These are phyloP conservation scores for Melipona bicolor DNA, from an alignment of 2,888 invertebrate genomes.

Conservation along the genomic window DNA sequence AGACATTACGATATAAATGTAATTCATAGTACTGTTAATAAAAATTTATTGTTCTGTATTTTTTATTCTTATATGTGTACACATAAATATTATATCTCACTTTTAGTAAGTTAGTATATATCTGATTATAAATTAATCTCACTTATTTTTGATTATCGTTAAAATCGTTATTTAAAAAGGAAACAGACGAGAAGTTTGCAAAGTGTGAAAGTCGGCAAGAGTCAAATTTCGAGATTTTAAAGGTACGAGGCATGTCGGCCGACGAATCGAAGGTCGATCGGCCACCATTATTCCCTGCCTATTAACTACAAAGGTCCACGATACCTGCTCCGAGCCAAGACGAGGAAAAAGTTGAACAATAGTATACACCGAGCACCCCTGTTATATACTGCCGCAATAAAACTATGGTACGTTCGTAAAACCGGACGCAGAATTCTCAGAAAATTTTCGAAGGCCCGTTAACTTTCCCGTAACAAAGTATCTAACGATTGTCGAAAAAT, in stretches of 20 bases:
- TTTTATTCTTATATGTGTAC: too few relatives aligned
- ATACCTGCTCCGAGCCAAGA: constrained; percentile 64
- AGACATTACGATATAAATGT: too few relatives aligned
- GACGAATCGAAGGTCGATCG: constrained; percentile 73
- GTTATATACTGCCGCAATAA: constrained; percentile 58
- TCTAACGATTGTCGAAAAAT: neutral
- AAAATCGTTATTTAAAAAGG: neutral
- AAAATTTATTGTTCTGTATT: too few relatives aligned
- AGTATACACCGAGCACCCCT: constrained; percentile 42
- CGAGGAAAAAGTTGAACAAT: constrained; percentile 61
- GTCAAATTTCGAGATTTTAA: constrained; percentile 39
- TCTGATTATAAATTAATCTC: too few relatives aligned
- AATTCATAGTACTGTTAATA: too few relatives aligned
- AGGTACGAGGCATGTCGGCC: constrained; percentile 57
- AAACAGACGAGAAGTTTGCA: fast-evolving
- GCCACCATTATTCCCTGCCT: constrained; percentile 70
- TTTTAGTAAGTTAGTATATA: too few relatives aligned
- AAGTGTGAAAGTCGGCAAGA: neutral
- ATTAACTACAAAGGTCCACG: constrained; percentile 67
- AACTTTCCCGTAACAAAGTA: constrained; percentile 30
- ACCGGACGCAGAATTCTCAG: constrained; percentile 47
- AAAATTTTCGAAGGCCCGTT: constrained; percentile 40
- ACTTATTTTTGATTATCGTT: too few relatives aligned
- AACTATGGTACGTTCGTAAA: constrained; percentile 43
- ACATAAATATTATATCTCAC: too few relatives aligned